Evolutionary conservation across 2,113 vertebrate species (phyloP).

Genomic region (Chaetodon trifascialis): DNA sequence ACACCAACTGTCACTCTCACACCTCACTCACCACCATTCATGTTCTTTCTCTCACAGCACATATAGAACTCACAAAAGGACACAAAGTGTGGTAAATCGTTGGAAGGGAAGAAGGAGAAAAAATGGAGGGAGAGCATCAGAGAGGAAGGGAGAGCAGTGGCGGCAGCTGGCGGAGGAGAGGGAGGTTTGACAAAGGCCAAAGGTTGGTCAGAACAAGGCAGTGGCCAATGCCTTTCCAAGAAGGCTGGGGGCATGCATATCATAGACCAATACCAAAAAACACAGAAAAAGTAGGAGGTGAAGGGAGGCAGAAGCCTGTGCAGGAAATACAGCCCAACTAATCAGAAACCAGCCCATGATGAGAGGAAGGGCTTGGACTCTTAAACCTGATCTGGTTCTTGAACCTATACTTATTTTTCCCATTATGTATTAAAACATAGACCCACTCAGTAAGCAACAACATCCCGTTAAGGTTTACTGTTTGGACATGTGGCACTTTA

Average conservation of each 20-base stretch:
- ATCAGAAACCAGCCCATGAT: constrained; percentile 24
- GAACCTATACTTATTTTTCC: neutral
- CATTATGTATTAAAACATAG: neutral
- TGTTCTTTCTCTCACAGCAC: neutral
- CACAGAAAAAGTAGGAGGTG: constrained; percentile 60
- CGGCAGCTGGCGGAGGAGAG: constrained; percentile 61
- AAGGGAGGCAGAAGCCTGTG: constrained; percentile 75
- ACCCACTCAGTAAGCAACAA: neutral
- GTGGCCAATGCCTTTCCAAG: constrained; percentile 44
- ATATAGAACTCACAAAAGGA: constrained; percentile 5
- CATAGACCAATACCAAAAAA: constrained; percentile 53
- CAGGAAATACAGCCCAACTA: constrained; percentile 51
- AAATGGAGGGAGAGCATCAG: constrained; percentile 10
- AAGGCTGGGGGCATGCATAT: constrained; percentile 66
- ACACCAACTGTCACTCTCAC: constrained; percentile 8
- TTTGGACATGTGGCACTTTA: neutral
- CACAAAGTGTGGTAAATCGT: constrained; percentile 44
- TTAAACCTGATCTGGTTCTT: neutral
- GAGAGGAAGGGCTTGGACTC: constrained; percentile 35
- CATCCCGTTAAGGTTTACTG: neutral
- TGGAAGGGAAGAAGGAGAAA: neutral
- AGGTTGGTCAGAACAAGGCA: constrained; percentile 59
- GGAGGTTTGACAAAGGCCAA: constrained; percentile 56
- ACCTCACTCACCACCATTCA: neutral
- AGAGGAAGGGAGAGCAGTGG: constrained; percentile 56